Base-by-base conservation (phyloP, 2,888 invertebrate species). In the Drosophila macrospina region DNA sequence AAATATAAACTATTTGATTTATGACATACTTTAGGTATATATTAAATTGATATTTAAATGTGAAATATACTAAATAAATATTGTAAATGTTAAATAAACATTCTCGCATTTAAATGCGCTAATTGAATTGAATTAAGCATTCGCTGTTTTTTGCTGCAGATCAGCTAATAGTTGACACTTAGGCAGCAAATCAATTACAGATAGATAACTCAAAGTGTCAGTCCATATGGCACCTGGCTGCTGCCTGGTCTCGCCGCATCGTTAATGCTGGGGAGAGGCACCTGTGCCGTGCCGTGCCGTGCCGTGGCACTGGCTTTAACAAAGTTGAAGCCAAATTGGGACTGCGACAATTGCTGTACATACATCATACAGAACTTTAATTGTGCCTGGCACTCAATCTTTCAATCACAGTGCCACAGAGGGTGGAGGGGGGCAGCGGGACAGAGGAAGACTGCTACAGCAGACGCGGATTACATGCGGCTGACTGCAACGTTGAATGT, bases 301-400 rank as follows among this genome's bases (percentile, higher is more conserved):
- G 76, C 24, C 51, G 20, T 37, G 52, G 71, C 69, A 78, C 72
- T 74, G 63, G 74, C 66, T 59, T 60, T 61, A 74, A 71, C 63
- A 70, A 66, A 64, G 60, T 36, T 51, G 51, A 24, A 30, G 68
- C 82, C 86, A 74, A 86, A 86, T 83, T 77, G 77, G 80, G 84
- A 86, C 66, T 82, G 87, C 73, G 77, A 81, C 85, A 87, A 86
- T 88, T 86, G 85, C 84, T 73, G 42, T 77, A 78, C 84, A 82
- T 77, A 80, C 80, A 84, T 80, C 79, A 64, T 73, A 62, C 71
- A 74, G 78, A 80, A 72, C 76, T 86, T 86, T 86, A 86, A 86
- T 89, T 89, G 90, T 83, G 83, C 72, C 77, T 89, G 90, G 89
- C 90, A 90, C 90, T 90, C 90, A 90, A 90, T 90, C 90, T 90